Conservation (phyloP, 2,888 invertebrate species). For the Dastarcus helophoroides region DNA sequence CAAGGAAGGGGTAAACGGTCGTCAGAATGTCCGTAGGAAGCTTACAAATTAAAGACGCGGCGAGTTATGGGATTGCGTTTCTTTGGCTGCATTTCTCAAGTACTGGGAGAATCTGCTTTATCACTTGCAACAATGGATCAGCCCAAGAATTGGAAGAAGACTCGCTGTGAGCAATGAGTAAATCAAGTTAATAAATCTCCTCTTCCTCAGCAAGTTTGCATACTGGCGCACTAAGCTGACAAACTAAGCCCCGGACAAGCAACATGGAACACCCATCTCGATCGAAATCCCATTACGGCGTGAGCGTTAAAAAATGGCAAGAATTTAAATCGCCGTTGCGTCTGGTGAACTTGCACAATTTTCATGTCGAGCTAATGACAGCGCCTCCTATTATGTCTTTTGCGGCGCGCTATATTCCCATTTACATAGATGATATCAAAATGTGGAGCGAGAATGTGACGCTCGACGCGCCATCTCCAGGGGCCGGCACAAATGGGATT, state of each 20-base stretch:
- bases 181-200: constrained; percentile 19
- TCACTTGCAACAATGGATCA: too few species aligned
- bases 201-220: constrained; percentile 18
- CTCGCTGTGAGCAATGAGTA: constrained; percentile 9
- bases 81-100: too few species aligned
- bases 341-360: constrained; percentile 20
- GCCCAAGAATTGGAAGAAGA: constrained; percentile 1
- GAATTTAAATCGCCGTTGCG: constrained; percentile 27
- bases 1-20: too few species aligned
- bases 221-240: constrained; percentile 23
- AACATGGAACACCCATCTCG: constrained; percentile 32
- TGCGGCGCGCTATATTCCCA: constrained; percentile 1
- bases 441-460: constrained; percentile 3
- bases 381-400: constrained; percentile 3
- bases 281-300: constrained; percentile 29
- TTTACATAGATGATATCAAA: constrained; percentile 2
- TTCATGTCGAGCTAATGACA: constrained; percentile 13
- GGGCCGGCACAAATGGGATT: too few species aligned
- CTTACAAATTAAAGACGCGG: too few species aligned
- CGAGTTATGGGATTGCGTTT: too few species aligned
- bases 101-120: too few species aligned
- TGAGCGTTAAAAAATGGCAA: constrained; percentile 27
- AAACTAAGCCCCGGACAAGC: constrained; percentile 27
- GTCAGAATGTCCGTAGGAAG: too few species aligned
- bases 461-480: too few species aligned